These are phyloP conservation scores for Corythornis madagascariensis DNA, from an alignment of 2,113 vertebrate genomes.

Conservation along the genomic window DNA sequence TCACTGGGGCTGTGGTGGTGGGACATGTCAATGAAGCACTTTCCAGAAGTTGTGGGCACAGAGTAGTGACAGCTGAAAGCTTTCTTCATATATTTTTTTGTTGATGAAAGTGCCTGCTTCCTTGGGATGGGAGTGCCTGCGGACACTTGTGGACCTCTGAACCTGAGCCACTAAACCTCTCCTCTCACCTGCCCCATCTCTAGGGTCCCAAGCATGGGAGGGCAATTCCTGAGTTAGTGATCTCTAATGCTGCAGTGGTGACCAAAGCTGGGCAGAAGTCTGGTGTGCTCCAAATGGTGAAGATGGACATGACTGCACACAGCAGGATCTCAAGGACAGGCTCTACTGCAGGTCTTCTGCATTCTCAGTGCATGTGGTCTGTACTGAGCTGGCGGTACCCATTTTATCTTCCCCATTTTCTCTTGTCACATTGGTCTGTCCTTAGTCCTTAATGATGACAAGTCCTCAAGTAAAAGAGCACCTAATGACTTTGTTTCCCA, in stretches of 20 bases:
- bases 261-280: neutral
- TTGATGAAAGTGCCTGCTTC: neutral
- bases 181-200: rapidly evolving
- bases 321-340: neutral
- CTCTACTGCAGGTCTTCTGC: neutral
- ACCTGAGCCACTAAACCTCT: no score
- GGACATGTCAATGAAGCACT: neutral
- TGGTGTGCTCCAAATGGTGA: neutral
- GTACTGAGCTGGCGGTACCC: neutral
- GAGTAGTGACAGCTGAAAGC: neutral
- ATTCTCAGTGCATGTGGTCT: neutral
- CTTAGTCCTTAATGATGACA: neutral
- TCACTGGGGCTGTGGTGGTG: rapidly evolving
- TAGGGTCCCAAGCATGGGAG: neutral
- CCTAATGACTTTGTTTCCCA: neutral
- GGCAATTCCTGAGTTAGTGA: neutral
- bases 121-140: neutral
- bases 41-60: neutral
- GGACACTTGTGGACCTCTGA: no score
- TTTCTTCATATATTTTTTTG: neutral
- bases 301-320: rapidly evolving
- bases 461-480: neutral
- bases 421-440: neutral
- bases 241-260: rapidly evolving
- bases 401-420: neutral